Conservation (phyloP, 2,113 vertebrate genomes). For the Gadus chalcogrammus region DNA sequence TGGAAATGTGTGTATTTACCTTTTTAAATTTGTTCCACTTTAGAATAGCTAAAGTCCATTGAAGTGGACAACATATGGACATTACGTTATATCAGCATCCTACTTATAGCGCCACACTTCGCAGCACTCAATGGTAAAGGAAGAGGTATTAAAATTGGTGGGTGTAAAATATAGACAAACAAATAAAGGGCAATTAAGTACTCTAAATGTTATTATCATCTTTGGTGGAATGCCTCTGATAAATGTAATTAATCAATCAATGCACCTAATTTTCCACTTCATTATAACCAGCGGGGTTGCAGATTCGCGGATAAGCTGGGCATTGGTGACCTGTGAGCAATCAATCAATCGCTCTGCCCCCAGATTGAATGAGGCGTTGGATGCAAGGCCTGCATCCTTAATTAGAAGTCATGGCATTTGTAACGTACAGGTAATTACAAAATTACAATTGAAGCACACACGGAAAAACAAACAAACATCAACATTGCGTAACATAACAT, state of each 20-base stretch:
- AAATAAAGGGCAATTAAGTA: conserved; percentile 68
- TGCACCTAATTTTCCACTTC: conserved; percentile 55
- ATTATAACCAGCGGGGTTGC: conserved; percentile 44
- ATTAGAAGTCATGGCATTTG: conserved; percentile 31
- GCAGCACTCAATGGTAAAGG: conserved; percentile 65
- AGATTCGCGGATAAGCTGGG: conserved; percentile 34
- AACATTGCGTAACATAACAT: too few relatives aligned
- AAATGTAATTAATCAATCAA: conserved; percentile 78
- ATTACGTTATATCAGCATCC: conserved; percentile 4
- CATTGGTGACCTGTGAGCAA: conserved; percentile 55
- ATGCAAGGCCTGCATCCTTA: conserved; percentile 3
- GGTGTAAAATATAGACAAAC: conserved; percentile 57
- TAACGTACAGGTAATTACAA: conserved; percentile 11
- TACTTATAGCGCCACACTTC: conserved; percentile 65
- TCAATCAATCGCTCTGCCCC: conserved; percentile 23
- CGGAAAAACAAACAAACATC: too few relatives aligned
- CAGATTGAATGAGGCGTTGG: conserved; percentile 6
- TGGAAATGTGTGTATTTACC: too few relatives aligned
- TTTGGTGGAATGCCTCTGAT: conserved; percentile 63
- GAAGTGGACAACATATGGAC: too few relatives aligned
- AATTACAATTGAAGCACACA: too few relatives aligned
- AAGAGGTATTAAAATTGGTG: conserved; percentile 57
- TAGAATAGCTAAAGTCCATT: too few relatives aligned
- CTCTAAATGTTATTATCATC: conserved; percentile 69
- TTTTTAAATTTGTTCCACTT: neutral